Conservation (phyloP, 1,140 invertebrate species). For the Lordiphosa mommai region DNA sequence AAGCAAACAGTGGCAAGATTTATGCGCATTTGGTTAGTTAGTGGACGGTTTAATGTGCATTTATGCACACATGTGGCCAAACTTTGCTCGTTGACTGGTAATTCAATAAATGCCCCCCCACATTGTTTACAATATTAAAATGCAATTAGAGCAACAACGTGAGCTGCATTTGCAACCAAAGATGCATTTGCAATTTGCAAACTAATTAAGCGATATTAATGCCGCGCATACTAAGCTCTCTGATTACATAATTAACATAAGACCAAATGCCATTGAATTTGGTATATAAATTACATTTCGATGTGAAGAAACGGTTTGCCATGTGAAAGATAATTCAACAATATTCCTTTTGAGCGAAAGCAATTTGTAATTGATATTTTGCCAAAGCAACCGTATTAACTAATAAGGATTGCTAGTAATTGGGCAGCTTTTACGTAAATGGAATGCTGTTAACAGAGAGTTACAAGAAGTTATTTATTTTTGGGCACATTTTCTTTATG, state of each 20-base stretch:
- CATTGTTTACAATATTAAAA: slow-evolving; percentile 21
- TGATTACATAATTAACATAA: slow-evolving; percentile 26
- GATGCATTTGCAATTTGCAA: slow-evolving; percentile 1
- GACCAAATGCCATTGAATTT: slow-evolving; percentile 1
- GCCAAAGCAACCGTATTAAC: too few relatives aligned
- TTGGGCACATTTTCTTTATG: too few relatives aligned
- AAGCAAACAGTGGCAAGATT: slow-evolving; percentile 32
- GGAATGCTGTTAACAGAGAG: not conserved
- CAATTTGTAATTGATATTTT: too few relatives aligned
- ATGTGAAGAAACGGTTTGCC: too few relatives aligned
- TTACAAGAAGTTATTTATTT: too few relatives aligned
- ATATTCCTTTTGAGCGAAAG: too few relatives aligned
- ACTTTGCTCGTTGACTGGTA: not conserved
- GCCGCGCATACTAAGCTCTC: slow-evolving; percentile 6
- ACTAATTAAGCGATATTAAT: slow-evolving; percentile 34
- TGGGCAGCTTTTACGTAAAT: not conserved
- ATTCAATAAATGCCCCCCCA: not conserved
- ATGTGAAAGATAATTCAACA: too few relatives aligned
- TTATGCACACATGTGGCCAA: not conserved
- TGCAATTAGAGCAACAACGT: not conserved
- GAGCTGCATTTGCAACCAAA: slow-evolving; percentile 1
- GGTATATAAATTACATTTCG: not conserved
- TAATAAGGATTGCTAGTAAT: too few relatives aligned
- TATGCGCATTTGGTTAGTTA: slow-evolving; percentile 25
- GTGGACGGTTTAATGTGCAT: slow-evolving; percentile 6